Evolutionary conservation across 2,888 invertebrate species (phyloP).

Genomic region (Stenotaenia linearis): DNA sequence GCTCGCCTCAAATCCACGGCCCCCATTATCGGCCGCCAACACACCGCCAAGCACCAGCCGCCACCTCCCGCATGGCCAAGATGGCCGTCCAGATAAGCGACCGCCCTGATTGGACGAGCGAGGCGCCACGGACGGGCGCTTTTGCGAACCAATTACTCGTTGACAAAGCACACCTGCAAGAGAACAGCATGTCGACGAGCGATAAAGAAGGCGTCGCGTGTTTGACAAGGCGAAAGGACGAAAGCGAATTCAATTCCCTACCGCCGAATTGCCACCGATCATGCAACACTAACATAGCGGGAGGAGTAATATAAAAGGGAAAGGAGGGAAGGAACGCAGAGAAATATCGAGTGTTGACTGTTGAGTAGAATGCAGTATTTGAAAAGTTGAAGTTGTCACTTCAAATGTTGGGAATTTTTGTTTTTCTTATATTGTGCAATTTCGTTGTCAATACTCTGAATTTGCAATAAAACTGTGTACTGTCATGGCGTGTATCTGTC

Average conservation of each 20-base stretch:
- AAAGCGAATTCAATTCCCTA: slow-evolving; percentile 15
- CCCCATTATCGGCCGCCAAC: slow-evolving; percentile 19
- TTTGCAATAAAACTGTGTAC: neutral
- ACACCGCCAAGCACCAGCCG: slow-evolving; percentile 7
- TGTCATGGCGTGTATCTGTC: neutral
- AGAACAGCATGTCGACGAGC: slow-evolving; percentile 27
- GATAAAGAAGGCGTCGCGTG: slow-evolving; percentile 20
- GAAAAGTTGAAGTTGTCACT: neutral
- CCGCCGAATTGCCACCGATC: slow-evolving; percentile 15
- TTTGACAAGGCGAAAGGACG: slow-evolving; percentile 21
- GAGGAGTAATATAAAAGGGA: neutral
- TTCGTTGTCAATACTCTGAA: neutral
- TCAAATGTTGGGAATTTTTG: neutral
- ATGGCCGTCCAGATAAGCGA: slow-evolving; percentile 21
- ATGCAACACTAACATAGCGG: slow-evolving; percentile 19
- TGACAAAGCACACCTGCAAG: slow-evolving; percentile 29
- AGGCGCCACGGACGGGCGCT: slow-evolving; percentile 4
- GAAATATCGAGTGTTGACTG: neutral
- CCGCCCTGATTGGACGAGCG: slow-evolving; percentile 26
- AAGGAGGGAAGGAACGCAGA: neutral
- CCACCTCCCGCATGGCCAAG: slow-evolving; percentile 15
- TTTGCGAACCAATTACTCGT: slow-evolving; percentile 27
- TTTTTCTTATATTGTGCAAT: neutral
- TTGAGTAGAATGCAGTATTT: neutral
- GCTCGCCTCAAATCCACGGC: slow-evolving; percentile 14